Evolutionary conservation across 2,888 invertebrate species (phyloP).

Genomic region (Homarus gammarus): DNA sequence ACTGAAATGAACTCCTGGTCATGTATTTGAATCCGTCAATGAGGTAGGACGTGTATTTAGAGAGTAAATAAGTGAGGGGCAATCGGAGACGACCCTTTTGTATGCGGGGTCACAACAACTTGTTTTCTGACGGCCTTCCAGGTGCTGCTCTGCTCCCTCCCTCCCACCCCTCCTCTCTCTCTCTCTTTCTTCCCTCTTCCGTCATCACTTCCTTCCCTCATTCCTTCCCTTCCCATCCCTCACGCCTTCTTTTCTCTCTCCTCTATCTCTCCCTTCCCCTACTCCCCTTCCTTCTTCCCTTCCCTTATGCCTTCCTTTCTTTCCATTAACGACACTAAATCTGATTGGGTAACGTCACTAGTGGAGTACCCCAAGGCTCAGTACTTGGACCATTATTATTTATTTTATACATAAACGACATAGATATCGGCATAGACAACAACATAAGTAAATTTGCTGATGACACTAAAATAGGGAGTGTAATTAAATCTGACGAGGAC

Average conservation of each 20-base stretch:
- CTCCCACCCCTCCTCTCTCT: not conserved
- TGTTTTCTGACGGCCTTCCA: constrained; percentile 43
- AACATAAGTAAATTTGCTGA: no score
- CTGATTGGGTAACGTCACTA: no score
- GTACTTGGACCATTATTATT: no score
- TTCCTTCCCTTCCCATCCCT: not conserved
- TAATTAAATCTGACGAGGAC: no score
- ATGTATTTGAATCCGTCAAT: constrained; percentile 57
- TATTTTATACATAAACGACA: no score
- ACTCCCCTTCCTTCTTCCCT: not conserved
- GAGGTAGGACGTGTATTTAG: constrained; percentile 57
- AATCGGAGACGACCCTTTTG: constrained; percentile 61
- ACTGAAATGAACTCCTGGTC: constrained; percentile 42
- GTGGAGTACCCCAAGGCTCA: no score
- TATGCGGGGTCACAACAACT: constrained; percentile 53
- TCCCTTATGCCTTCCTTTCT: not conserved
- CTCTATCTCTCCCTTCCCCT: not conserved
- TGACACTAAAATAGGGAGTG: no score
- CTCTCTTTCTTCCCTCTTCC: not conserved
- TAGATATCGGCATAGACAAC: no score
- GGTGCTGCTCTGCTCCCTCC: not conserved
- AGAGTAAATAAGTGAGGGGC: constrained; percentile 58
- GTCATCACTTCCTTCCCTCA: not conserved
- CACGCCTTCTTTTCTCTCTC: not conserved
- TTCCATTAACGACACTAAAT: not conserved